Evolutionary conservation across 2,888 invertebrate genomes (phyloP), one percentile per base, ranked within the genome.

Genomic region (Craniophora ligustri): DNA sequence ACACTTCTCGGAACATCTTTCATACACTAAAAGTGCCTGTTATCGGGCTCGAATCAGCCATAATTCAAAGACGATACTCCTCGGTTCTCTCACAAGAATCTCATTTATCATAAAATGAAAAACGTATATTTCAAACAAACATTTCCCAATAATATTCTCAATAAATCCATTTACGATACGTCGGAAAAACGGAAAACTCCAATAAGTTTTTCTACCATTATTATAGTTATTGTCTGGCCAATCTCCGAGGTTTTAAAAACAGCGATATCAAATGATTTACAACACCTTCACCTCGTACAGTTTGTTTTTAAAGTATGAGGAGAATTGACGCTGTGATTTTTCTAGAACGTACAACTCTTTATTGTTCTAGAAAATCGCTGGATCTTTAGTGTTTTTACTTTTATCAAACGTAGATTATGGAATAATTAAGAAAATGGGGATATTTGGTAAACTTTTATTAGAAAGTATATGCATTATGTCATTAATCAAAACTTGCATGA

Each of bases 171-270:
- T 47, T 32, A n/a, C n/a, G n/a, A n/a, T n/a, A 41, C 26, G 18
- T 28, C 13, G 19, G 32, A 57, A 62, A 62, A 57, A 44, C 39
- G 28, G 31, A 28, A 45, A 54, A 46, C 35, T 65, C 16, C 39
- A 46, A 53, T 35, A 50, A 46, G 38, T 47, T 45, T 49, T 44
- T 49, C 40, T 11, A 36, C 49, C 14, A 15, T 44, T 36, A 32
- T 47, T 40, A 45, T 44, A 38, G 36, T 48, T 49, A 60, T 48
- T 60, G 54, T 65, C 60, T 41, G 41, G 18, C 44, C 34, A 45
- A 46, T 55, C 55, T 65, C 55, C 13, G 31, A 44, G 47, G 51
- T 49, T 59, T 53, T 56, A 47, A 54, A 56, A 62, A 67, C 42
- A 47, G 35, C 28, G 32, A 30, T 26, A 23, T 31, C 26, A 10